These are phyloP conservation scores for Champsocephalus esox DNA, from an alignment of 2,797 vertebrate species.

Conservation along the genomic window DNA sequence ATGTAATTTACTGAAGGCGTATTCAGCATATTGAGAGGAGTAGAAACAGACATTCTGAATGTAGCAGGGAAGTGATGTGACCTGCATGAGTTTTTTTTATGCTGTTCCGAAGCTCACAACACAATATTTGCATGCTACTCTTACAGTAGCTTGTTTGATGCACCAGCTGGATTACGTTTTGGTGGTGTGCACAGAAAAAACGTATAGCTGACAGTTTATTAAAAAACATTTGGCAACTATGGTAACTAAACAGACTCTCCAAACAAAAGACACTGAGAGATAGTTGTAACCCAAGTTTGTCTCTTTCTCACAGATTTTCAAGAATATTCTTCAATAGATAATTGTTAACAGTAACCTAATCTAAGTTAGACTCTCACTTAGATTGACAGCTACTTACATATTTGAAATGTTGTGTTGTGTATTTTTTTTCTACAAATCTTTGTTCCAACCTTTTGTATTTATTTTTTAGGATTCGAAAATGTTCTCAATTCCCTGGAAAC, in stretches of 20 bases:
- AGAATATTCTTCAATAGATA: background rate
- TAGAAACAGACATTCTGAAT: slow-evolving; percentile 8
- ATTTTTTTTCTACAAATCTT: background rate
- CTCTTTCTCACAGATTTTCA: background rate
- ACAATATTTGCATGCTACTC: background rate
- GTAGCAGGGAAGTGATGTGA: background rate
- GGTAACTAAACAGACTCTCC: background rate
- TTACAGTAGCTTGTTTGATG: background rate
- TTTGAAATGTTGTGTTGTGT: background rate
- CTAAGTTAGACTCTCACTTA: background rate
- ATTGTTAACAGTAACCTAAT: background rate
- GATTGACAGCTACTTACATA: background rate
- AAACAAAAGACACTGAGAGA: background rate
- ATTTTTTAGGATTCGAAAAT: slow-evolving; percentile 87
- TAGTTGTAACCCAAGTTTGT: background rate
- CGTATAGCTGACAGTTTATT: no score
- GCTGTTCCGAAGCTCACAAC: background rate
- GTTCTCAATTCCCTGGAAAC: slow-evolving; percentile 98
- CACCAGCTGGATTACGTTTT: background rate
- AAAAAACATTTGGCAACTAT: background rate
- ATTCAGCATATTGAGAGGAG: background rate
- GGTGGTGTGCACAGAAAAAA: background rate
- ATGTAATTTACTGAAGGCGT: background rate
- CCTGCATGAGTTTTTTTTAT: background rate
- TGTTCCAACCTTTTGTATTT: background rate